phyloP scores from a whole-genome alignment of 2,113 vertebrate genomes.

The Tragelaphus imberbis region DNA sequence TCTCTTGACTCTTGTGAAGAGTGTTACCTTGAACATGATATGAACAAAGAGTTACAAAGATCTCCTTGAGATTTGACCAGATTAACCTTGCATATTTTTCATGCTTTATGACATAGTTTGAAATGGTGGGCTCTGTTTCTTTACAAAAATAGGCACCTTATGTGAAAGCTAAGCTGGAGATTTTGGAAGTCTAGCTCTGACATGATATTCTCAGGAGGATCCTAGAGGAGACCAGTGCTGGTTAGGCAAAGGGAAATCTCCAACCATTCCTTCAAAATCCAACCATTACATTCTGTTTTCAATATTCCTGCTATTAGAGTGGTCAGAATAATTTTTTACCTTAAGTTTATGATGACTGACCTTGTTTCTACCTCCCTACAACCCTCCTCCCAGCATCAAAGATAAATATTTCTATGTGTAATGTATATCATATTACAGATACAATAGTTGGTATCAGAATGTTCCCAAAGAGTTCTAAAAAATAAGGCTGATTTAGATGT shows the following conservation, averaged over 20 bases:
- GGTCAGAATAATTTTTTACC: neutral
- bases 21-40: neutral
- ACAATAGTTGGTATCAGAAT: neutral
- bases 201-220: neutral
- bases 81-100: neutral
- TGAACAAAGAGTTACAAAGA: neutral
- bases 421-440: neutral
- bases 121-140: neutral
- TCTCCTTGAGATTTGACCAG: neutral
- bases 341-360: neutral
- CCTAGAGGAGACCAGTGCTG: neutral
- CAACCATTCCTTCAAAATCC: neutral
- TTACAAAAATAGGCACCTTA: neutral
- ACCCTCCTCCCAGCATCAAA: neutral
- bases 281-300: neutral
- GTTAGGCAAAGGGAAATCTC: neutral
- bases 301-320: neutral
- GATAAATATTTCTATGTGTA: neutral
- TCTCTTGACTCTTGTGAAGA: neutral
- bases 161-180: neutral
- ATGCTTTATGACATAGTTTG: neutral
- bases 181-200: neutral
- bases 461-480: neutral
- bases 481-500: neutral
- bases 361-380: neutral